Percentiles rank a stretch among this genome's conserved stretches.
These are phyloP conservation scores for Haemorhous mexicanus DNA, from an alignment of 2,113 vertebrate genomes.

Conservation along the genomic window DNA sequence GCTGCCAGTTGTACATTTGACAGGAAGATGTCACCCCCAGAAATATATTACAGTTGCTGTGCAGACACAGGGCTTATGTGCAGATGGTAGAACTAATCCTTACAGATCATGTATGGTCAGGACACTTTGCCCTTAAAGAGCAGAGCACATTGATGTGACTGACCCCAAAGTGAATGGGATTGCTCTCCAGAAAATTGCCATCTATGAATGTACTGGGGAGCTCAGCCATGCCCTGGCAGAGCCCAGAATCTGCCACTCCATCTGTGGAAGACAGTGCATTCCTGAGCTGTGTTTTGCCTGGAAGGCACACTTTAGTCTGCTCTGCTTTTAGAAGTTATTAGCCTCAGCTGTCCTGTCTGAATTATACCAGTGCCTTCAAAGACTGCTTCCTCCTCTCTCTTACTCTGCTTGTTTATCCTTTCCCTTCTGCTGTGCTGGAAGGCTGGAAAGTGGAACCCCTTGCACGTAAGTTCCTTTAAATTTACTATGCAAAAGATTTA, in stretches of 20 bases:
- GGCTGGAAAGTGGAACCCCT: conserved; percentile 97
- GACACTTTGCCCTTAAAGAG: not conserved
- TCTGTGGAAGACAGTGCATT: not conserved
- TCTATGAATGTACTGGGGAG: not conserved
- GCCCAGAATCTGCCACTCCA: not conserved
- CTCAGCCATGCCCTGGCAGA: not conserved
- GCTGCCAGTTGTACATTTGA: not conserved
- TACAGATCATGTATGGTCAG: not conserved
- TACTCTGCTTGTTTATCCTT: conserved; percentile 72
- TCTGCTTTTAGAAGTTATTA: not conserved
- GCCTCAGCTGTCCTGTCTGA: not conserved
- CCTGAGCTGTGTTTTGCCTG: not conserved
- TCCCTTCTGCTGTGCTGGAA: conserved; percentile 76
- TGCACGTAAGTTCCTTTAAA: conserved; percentile 87
- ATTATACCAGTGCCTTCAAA: conserved; percentile 34
- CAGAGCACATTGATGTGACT: accelerated
- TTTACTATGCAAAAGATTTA: not conserved
- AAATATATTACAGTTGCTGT: not conserved
- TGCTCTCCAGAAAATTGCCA: not conserved
- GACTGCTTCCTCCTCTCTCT: conserved; percentile 54
- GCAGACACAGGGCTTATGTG: not conserved
- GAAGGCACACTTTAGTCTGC: not conserved
- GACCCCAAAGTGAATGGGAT: not conserved
- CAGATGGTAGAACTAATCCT: not conserved
- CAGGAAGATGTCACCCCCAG: not conserved